phyloP scores from a whole-genome alignment of 2,113 vertebrate genomes.

The Setophaga kirtlandii region DNA sequence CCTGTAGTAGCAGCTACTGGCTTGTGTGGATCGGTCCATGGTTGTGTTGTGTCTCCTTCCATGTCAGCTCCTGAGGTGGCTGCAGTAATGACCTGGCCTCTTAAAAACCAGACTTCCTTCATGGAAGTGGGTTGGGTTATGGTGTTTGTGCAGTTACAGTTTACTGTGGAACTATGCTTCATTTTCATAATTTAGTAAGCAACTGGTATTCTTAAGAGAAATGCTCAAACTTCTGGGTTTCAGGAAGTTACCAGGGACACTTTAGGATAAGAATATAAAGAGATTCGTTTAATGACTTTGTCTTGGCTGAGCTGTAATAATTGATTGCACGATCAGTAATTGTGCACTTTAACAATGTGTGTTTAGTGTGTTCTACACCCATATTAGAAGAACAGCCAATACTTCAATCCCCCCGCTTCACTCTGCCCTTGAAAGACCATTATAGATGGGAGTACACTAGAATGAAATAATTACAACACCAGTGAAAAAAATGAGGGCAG shows the following conservation, averaged over 20 bases:
- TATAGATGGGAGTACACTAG: neutral
- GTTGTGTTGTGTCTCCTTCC: neutral
- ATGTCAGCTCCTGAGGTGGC: neutral
- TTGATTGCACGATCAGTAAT: neutral
- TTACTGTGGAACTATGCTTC: neutral
- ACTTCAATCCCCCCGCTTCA: neutral
- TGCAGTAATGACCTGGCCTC: neutral
- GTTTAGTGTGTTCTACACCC: neutral
- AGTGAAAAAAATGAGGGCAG: neutral
- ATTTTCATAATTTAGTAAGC: neutral
- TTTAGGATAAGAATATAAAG: neutral
- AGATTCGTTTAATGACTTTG: neutral
- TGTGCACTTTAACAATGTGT: neutral
- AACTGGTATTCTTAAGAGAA: neutral
- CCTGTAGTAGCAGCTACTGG: accelerated
- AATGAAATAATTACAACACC: neutral
- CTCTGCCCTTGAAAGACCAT: neutral
- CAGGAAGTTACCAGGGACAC: neutral
- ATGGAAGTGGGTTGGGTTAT: neutral
- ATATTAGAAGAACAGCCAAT: neutral
- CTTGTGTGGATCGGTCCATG: neutral
- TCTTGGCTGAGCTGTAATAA: neutral
- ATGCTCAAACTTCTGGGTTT: accelerated
- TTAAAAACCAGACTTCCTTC: neutral
- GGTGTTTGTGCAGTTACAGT: neutral